phyloP scores from a whole-genome alignment of 2,888 invertebrate species.

The Drosophila melanosoma region DNA sequence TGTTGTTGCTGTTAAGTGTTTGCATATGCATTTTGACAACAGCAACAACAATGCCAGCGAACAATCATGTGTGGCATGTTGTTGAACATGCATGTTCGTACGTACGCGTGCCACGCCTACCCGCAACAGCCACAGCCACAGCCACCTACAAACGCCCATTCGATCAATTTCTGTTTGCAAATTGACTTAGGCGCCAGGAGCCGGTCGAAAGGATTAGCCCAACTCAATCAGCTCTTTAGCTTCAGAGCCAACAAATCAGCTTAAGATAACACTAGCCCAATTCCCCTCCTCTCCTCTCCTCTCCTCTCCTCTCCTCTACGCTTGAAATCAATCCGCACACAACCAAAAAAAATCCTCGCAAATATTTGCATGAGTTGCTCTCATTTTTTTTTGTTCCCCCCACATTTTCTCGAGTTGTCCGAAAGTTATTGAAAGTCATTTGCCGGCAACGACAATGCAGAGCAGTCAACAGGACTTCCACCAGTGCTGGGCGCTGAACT shows the following conservation, averaged over 20 bases:
- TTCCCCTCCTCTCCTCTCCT: too few relatives aligned
- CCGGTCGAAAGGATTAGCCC: conserved; percentile 32
- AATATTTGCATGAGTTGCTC: conserved; percentile 51
- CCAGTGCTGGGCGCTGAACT: conserved; percentile 26
- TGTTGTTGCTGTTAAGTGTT: conserved; percentile 64
- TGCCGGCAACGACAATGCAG: conserved; percentile 53
- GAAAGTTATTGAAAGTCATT: conserved; percentile 75
- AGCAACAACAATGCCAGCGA: conserved; percentile 31
- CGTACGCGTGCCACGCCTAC: conserved; percentile 19
- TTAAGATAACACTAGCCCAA: conserved; percentile 69
- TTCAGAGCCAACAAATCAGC: conserved; percentile 72
- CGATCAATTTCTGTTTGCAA: conserved; percentile 34
- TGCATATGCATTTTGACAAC: conserved; percentile 66
- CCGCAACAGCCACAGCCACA: neutral
- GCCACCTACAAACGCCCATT: conserved; percentile 11
- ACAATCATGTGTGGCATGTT: conserved; percentile 63
- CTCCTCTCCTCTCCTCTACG: too few relatives aligned
- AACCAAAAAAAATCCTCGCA: conserved; percentile 37
- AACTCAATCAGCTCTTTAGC: conserved; percentile 55
- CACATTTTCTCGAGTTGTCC: conserved; percentile 28
- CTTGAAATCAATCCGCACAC: neutral
- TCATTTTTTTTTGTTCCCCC: neutral
- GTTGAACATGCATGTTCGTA: conserved; percentile 61
- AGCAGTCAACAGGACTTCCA: conserved; percentile 8
- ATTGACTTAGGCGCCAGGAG: conserved; percentile 39